Evolutionary conservation across 1,140 invertebrate species (phyloP), one percentile per base, ranked within the genome.

Genomic region (Zaprionus tsacasi): DNA sequence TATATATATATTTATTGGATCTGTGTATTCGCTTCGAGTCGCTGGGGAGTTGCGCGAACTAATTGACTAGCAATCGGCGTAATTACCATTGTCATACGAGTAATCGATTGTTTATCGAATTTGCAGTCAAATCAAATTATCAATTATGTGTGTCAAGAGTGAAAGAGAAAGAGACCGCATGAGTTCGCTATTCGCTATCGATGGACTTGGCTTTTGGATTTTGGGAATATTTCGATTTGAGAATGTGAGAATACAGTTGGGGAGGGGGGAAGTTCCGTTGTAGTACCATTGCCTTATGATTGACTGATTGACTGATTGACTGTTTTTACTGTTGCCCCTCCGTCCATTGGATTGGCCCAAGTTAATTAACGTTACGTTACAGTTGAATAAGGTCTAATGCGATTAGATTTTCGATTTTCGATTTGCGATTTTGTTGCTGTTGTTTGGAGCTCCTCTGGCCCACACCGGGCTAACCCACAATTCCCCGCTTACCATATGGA

Each of bases 401-500:
- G 60, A 64, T 70, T 56, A 64, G 60, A 35, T 64, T 35, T 30
- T 30, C 27, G 27, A 30, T 30, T 30, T 30, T 36, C 36, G 48
- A 55, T 57, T 65, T 45, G 12, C 33, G 6, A 8, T 12, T 43
- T 12, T 71, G 11, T 17, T 27, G 27, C 10, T 35, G 33, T 35
- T 35, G 33, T 35, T 21, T 21, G 6, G 33, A 35, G 4, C 33
- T 35, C 33, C 33, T 35, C 33, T 35, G 33, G 33, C 33, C 33
- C 6, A 7, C 33, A n/a, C 10, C 11, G 33, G 50, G 33, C 57
- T 30, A 17, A 58, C 21, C 59, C 56, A 50, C 38, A 70, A 27
- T 70, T 43, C 58, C 79, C 94, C 95, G 94, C 96, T 95, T 96
- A 97, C 96, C 96, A 95, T 97, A 97, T 94, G 96, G 96, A 94